These are phyloP conservation scores for Zonitis immaculata DNA, from an alignment of 2,888 invertebrate genomes.

Conservation along the genomic window DNA sequence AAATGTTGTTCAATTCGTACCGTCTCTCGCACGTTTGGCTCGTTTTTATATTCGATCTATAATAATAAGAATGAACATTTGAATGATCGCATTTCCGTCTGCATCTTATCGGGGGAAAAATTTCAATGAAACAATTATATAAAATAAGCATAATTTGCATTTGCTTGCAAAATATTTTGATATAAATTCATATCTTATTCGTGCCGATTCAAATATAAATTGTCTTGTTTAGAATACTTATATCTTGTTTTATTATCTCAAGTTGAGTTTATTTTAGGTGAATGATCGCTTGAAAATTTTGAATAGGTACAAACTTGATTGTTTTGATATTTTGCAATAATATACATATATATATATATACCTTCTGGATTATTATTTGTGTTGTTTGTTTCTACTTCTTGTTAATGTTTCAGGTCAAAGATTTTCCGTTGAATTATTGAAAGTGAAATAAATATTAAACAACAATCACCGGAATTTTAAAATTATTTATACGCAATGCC, in stretches of 20 bases:
- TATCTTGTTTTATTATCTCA: too few species aligned
- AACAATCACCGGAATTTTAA: conserved; percentile 2
- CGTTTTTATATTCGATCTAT: neutral
- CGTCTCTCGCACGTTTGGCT: neutral
- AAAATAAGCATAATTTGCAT: neutral
- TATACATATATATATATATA: too few species aligned
- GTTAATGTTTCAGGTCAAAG: neutral
- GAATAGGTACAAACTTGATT: neutral
- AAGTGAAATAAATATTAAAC: conserved; percentile 1
- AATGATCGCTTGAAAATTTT: neutral
- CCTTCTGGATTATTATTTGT: neutral
- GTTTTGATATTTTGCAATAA: neutral
- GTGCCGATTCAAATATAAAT: too few species aligned
- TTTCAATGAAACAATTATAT: neutral
- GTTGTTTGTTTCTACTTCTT: neutral
- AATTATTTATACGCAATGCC: neutral
- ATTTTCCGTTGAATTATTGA: neutral
- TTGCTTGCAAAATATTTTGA: too few species aligned
- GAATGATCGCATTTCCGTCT: neutral
- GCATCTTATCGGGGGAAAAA: neutral
- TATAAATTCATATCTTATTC: too few species aligned
- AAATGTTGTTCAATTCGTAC: too few species aligned
- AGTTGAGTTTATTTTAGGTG: neutral
- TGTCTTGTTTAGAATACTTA: too few species aligned
- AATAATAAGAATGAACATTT: too few species aligned